Evolutionary conservation across 2,113 vertebrate species (phyloP), one percentile per base, ranked within the genome.

Genomic region (Pandion haliaetus): DNA sequence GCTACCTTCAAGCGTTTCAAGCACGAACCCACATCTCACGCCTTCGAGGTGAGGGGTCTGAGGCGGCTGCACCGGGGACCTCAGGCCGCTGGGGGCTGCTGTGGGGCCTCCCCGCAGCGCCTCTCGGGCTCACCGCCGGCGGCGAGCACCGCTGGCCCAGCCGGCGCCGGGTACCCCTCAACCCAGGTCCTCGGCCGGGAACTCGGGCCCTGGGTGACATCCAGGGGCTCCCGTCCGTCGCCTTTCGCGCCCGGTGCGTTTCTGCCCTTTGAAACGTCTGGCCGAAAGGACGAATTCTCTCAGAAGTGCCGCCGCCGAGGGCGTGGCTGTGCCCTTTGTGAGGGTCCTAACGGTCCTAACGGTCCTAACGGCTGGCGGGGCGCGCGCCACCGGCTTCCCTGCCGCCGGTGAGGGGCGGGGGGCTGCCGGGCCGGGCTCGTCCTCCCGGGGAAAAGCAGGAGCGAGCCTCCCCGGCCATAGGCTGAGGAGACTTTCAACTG

Each of bases 11-110:
- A 25, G 14, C 9, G 4, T 19, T 73, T 44, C 9, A 10, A 49
- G 34, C 65, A 58, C 20, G 5, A 77, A 2, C 8, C 17, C 36
- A 2, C 49, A 14, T 0, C 4, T 34, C 19, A 3, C 2, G 11
- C 6, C 36, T 34, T 24, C 15, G 14, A 45, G 25, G 6, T 4
- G 36, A 25, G 45, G 25, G 31, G 32, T 6, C 40, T 17, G 57
- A 65, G 55, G 70, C 2, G 24, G 65, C 59, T 70, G 57, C 58
- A 50, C 11, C 5, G 10, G 63, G 52, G 25, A 29, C n/a, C 62
- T 70, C 23, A 16, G 32, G 49, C 83, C 59, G 19, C 71, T 86
- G 80, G 80, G 55, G 69, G 84, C 42, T 72, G 80, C 92, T 73
- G 63, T 73, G 44, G 63, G 80, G 69, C 80, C 29, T 49, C 36